Base-by-base conservation (phyloP, 2,888 invertebrate genomes). In the Caenorhabditis imperialis region DNA sequence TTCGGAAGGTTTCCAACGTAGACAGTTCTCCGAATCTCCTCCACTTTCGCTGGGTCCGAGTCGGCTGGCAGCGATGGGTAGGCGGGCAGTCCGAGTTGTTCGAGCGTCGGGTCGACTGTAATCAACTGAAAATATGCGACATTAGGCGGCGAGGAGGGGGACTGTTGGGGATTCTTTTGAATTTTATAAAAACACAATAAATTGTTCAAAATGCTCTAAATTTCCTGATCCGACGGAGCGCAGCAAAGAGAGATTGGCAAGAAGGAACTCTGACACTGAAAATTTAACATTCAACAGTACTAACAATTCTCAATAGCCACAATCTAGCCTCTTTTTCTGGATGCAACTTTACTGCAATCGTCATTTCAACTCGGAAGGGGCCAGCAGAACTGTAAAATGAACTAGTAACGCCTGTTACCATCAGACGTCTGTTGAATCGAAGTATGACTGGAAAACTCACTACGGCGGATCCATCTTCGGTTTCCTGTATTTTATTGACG, bases 1-100 rank as follows among this genome's bases (percentile, higher is more conserved):
- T 87, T 87, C 20, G 86, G 84, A 30, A 95, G 91, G 88, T 96
- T 94, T 55, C 93, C 92, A 2, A 96, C 92, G 61, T 96, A 91
- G 8, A 97, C 91, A 0, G 99, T 99, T 77, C 99, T 91, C 25
- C 99, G 92, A 25, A 97, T 95, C 90, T 99, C 98, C 89, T 99
- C 87, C 5, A 86, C 93, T 89, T 94, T 94, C 74, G 86, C 25
- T 80, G 88, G 57, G 88, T 89, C 79, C 86, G 86, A 71, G 85
- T 93, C 92, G 0, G 94, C 93, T 7, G 96, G 94, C 60, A 96
- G 88, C 0, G 94, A 93, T 6, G 99, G 99, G 89, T 99, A 99
- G 3, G 92, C 91, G 0, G 96, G 94, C 58, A 99, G 89, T 42
- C 93, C 93, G 8, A 88, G 86, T 10, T 89, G 88, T 23, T 92